Evolutionary conservation across 2,888 invertebrate species (phyloP), one percentile per base, ranked within the genome.

Genomic region (Eudemis profundana): DNA sequence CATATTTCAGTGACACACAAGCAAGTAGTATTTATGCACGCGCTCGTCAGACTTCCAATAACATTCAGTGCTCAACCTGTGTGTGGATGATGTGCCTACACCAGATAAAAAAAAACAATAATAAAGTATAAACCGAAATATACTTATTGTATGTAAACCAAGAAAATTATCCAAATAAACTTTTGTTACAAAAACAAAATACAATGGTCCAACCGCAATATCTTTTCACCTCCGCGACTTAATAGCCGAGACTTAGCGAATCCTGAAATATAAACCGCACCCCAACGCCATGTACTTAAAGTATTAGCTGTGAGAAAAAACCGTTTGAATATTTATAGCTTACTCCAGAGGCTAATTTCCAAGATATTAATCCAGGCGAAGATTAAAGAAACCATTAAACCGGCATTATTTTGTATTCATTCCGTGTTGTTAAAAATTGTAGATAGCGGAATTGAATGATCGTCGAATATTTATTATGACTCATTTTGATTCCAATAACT

Each of bases 311-410:
- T 59, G 59, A 46, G 65, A 69, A 69, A 67, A 57, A 68, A 57
- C 12, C 69, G 57, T 66, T 69, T 69, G 66, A 69, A 69, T 69
- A 69, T 69, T 69, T 66, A 69, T 69, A 56, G 42, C 60, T 29
- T 56, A 51, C 62, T 68, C 57, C 61, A 60, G 66, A 64, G 59
- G 57, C 68, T 69, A 69, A 69, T 69, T 69, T 69, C 59, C 64
- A 65, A 60, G 69, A 68, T 68, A 69, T 68, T 68, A 69, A 68
- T 69, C 66, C 66, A 23, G 64, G 42, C 17, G 46, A 42, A 69
- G 69, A 69, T 69, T 66, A 69, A 69, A 68, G 68, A 68, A 64
- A 61, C 66, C 68, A 68, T 69, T 68, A 69, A 66, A 68, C 44
- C 21, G 63, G 42, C 66, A 60, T 67, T 68, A 68, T 57, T 67